Conservation (phyloP, 2,113 vertebrate species). For the Leucopternis melanops region DNA sequence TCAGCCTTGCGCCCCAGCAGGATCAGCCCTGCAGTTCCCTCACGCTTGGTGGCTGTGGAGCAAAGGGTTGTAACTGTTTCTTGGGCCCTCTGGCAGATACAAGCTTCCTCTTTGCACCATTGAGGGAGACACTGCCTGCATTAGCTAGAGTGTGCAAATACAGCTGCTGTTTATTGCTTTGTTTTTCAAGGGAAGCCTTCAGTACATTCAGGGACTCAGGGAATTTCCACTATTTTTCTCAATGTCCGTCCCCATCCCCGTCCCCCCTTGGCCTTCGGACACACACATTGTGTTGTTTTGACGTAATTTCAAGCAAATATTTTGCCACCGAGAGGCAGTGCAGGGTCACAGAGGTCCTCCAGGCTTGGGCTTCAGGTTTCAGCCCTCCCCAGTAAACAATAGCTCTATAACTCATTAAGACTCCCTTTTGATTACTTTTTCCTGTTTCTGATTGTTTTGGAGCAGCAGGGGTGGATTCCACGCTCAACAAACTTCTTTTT, state of each 20-base stretch:
- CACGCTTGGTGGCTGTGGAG: not conserved
- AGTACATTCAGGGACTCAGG: conserved; percentile 30
- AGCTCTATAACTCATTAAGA: conserved; percentile 79
- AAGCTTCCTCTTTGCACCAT: not conserved
- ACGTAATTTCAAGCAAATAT: conserved; percentile 71
- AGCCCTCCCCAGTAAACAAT: conserved; percentile 76
- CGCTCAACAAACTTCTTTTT: conserved; percentile 71
- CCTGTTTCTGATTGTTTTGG: conserved; percentile 86
- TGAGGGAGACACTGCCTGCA: not conserved
- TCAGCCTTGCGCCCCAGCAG: not conserved
- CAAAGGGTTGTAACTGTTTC: not conserved
- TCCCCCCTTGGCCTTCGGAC: conserved; percentile 35
- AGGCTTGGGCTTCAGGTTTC: conserved; percentile 39
- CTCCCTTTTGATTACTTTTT: conserved; percentile 83
- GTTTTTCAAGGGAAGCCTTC: conserved; percentile 65
- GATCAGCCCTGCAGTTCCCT: not conserved
- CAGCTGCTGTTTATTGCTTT: conserved; percentile 33
- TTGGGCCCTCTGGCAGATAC: not conserved
- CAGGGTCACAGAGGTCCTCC: conserved; percentile 62
- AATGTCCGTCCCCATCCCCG: not conserved
- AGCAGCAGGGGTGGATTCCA: conserved; percentile 65
- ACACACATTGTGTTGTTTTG: conserved; percentile 70
- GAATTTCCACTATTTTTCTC: conserved; percentile 75
- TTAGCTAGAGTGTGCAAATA: not conserved
- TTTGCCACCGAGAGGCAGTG: conserved; percentile 67